Percentiles rank a stretch among this genome's conserved stretches.
phyloP scores from a whole-genome alignment of 2,888 invertebrate species.

The Theretra japonica region DNA sequence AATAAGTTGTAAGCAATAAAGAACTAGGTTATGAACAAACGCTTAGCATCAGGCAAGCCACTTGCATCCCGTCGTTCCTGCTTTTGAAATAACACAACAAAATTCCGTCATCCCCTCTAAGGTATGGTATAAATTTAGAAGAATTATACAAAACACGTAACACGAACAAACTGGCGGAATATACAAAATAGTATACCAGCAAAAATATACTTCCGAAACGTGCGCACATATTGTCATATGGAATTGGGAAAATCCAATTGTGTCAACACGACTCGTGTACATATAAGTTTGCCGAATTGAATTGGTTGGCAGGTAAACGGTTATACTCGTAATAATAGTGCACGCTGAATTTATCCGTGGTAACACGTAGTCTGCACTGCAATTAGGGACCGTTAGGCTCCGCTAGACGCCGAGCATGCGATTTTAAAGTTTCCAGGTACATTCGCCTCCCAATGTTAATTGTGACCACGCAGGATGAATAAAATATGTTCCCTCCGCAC shows the following conservation, averaged over 20 bases:
- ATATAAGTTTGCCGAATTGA: slow-evolving; percentile 65
- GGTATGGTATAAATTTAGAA: neutral
- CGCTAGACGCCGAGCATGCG: slow-evolving; percentile 22
- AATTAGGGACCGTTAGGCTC: slow-evolving; percentile 66
- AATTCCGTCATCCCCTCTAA: too few relatives aligned
- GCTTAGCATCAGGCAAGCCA: too few relatives aligned
- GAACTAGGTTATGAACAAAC: too few relatives aligned
- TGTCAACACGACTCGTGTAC: slow-evolving; percentile 56
- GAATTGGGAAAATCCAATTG: slow-evolving; percentile 73
- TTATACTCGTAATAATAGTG: slow-evolving; percentile 68
- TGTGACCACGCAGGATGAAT: neutral
- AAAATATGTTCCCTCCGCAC: slow-evolving; percentile 7
- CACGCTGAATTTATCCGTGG: slow-evolving; percentile 57
- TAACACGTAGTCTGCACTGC: slow-evolving; percentile 59
- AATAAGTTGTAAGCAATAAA: too few relatives aligned
- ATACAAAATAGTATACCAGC: slow-evolving; percentile 39
- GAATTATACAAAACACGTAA: neutral
- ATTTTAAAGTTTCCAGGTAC: slow-evolving; percentile 22
- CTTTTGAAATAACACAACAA: too few relatives aligned
- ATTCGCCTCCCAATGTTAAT: slow-evolving; percentile 20
- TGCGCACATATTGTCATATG: slow-evolving; percentile 61
- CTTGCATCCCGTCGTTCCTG: too few relatives aligned
- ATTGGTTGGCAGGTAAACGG: slow-evolving; percentile 69
- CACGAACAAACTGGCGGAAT: neutral
- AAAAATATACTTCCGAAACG: slow-evolving; percentile 62